A percentile compares a stretch with the other conserved stretches of the same genome.
phyloP scores from a whole-genome alignment of 2,888 invertebrate species.

The Drosophila melanosoma region DNA sequence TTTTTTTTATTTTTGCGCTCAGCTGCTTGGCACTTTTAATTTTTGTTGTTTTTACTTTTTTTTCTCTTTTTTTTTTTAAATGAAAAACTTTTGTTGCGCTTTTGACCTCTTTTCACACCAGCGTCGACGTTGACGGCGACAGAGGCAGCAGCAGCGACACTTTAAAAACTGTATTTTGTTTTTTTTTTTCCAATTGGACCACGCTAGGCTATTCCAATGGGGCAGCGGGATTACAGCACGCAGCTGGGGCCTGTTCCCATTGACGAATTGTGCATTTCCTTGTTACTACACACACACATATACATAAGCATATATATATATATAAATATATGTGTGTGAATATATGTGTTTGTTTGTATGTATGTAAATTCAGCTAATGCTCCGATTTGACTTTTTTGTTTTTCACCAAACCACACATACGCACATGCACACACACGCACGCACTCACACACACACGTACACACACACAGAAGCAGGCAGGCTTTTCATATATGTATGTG shows the following conservation, averaged over 20 bases:
- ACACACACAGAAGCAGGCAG: slow-evolving; percentile 25
- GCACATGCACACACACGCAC: slow-evolving; percentile 32
- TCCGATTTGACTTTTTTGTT: slow-evolving; percentile 69
- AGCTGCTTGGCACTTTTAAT: slow-evolving; percentile 66
- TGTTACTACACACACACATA: slow-evolving; percentile 33
- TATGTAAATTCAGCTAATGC: slow-evolving; percentile 57
- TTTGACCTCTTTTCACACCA: slow-evolving; percentile 77
- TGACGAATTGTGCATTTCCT: slow-evolving; percentile 65
- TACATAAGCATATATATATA: slow-evolving; percentile 26
- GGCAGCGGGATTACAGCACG: slow-evolving; percentile 60
- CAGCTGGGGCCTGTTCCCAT: slow-evolving; percentile 38
- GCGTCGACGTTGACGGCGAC: slow-evolving; percentile 41
- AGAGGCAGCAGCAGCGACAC: slow-evolving; percentile 44
- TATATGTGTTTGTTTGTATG: slow-evolving; percentile 32
- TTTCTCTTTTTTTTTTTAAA: slow-evolving; percentile 36
- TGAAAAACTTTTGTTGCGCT: slow-evolving; percentile 77
- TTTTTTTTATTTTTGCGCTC: slow-evolving; percentile 65
- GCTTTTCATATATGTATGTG: slow-evolving; percentile 37
- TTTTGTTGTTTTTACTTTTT: slow-evolving; percentile 21
- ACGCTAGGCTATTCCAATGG: slow-evolving; percentile 39
- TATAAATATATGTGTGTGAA: slow-evolving; percentile 24
- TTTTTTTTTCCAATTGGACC: slow-evolving; percentile 34
- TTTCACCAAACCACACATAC: slow-evolving; percentile 48
- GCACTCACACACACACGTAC: slow-evolving; percentile 37
- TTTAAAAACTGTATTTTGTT: slow-evolving; percentile 49